Evolutionary conservation across 2,113 vertebrate genomes (phyloP), one percentile per base, ranked within the genome.

Genomic region (Ceuthmochares aereus): DNA sequence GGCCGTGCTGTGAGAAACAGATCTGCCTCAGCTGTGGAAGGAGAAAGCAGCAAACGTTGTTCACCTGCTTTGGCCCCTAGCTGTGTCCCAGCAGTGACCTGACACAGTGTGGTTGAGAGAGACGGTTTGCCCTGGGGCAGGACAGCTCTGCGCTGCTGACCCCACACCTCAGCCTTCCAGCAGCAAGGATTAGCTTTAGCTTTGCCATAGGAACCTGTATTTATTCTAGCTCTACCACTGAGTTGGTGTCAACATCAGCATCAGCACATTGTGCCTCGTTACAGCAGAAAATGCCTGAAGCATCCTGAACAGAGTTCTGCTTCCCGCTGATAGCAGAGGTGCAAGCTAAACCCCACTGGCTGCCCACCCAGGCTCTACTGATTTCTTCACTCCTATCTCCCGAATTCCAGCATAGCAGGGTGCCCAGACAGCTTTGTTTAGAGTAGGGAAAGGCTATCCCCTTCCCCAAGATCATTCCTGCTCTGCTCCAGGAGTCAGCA

Each of bases 331-430:
- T 12, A 25, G 84, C 51, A 70, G 37, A 82, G 30, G 60, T 70
- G 52, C 26, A 37, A 14, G 45, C 42, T 49, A 34, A 58, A 8
- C 16, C 23, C 10, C 1, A 1, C 55, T 0, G 0, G 26, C 63
- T 76, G 49, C 59, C 7, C 2, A 4, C 58, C 68, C 43, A n/a
- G 36, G 63, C 59, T 87, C 54, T 30, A 27, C 52, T 47, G 17
- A 4, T 93, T 47, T n/a, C 76, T 64, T 66, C 76, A 12, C 3
- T 58, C 25, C 32, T 52, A 62, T 42, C 51, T 81, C 84, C 68
- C 17, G 9, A n/a, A 67, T 42, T 84, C 43, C 60, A 45, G 10
- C 4, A 0, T 17, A 56, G 30, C 55, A 62, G 11, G 1, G 0
- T 36, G 51, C 47, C 30, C 60, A 63, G 73, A 49, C 26, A 51